Conservation (phyloP, 2,888 invertebrate species). For the Cephus rjabovi region DNA sequence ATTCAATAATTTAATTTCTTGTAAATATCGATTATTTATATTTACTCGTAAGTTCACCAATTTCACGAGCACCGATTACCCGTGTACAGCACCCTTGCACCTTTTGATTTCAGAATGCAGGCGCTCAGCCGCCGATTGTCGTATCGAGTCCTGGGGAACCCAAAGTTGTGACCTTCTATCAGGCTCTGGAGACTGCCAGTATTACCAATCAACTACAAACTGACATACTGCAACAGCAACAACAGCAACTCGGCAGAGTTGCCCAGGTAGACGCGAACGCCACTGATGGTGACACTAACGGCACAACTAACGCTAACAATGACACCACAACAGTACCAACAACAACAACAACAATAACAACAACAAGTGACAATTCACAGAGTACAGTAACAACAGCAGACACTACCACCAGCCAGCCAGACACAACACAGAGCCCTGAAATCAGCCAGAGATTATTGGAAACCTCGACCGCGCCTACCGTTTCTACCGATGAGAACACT, state of each 20-base stretch:
- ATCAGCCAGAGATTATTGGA: neutral
- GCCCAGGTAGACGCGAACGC: slow-evolving; percentile 57
- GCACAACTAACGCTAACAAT: slow-evolving; percentile 61
- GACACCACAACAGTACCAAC: slow-evolving; percentile 49
- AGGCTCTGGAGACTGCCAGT: slow-evolving; percentile 59
- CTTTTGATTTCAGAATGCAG: slow-evolving; percentile 60
- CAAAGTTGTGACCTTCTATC: slow-evolving; percentile 59
- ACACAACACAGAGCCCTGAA: slow-evolving; percentile 38
- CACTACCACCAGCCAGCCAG: slow-evolving; percentile 34
- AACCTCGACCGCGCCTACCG: neutral
- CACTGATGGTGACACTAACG: slow-evolving; percentile 47
- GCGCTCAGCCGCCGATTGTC: slow-evolving; percentile 47
- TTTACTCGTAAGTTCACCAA: neutral
- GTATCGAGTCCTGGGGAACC: slow-evolving; percentile 60
- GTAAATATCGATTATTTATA: neutral
- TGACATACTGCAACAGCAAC: slow-evolving; percentile 38
- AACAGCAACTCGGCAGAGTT: slow-evolving; percentile 49
- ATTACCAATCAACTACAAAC: slow-evolving; percentile 52
- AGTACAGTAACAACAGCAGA: slow-evolving; percentile 46
- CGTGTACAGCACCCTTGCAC: slow-evolving; percentile 53
- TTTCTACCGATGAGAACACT: slow-evolving; percentile 14
- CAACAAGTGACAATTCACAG: slow-evolving; percentile 33
- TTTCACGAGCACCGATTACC: slow-evolving; percentile 13
- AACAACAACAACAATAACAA: slow-evolving; percentile 38
- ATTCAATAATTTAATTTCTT: neutral